A percentile compares a stretch with the other conserved stretches of the same genome.
Conservation (phyloP, 1,140 invertebrate species). For the Monochamus saltuarius region DNA sequence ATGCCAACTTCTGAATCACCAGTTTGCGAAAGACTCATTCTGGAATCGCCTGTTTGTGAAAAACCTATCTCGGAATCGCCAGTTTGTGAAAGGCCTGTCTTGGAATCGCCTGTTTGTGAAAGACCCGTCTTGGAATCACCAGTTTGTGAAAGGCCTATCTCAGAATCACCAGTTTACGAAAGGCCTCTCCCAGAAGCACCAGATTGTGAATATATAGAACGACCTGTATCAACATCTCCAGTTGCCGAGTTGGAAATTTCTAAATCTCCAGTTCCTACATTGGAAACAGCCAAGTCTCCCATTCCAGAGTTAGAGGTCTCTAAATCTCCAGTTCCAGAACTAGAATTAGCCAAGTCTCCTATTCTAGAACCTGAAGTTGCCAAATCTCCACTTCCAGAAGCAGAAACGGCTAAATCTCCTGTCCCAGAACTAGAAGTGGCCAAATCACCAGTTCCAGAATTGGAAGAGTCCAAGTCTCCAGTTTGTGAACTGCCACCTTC, state of each 20-base stretch:
- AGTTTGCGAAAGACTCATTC: no score
- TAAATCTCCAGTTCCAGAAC: not conserved
- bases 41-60: no score
- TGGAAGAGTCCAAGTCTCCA: constrained; percentile 15
- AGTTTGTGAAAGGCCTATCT: no score
- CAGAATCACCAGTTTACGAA: no score
- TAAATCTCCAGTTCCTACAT: constrained; percentile 7
- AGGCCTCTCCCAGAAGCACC: constrained; percentile 1
- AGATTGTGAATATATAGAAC: constrained; percentile 13
- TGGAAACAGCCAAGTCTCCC: not conserved
- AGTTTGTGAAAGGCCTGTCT: no score
- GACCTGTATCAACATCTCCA: constrained; percentile 9
- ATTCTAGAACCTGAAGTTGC: not conserved
- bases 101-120: no score
- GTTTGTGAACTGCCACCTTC: constrained; percentile 7
- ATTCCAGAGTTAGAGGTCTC: not conserved
- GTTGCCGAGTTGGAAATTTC: not conserved
- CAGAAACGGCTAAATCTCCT: constrained; percentile 8
- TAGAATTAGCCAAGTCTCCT: constrained; percentile 7
- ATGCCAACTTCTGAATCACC: no score
- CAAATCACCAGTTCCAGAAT: constrained; percentile 10
- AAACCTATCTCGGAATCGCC: no score
- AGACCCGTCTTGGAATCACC: no score
- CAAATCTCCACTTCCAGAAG: constrained; percentile 13
- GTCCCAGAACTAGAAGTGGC: not conserved